Base-by-base conservation (phyloP, 2,888 invertebrate genomes). In the Diadegma fenestrale region DNA sequence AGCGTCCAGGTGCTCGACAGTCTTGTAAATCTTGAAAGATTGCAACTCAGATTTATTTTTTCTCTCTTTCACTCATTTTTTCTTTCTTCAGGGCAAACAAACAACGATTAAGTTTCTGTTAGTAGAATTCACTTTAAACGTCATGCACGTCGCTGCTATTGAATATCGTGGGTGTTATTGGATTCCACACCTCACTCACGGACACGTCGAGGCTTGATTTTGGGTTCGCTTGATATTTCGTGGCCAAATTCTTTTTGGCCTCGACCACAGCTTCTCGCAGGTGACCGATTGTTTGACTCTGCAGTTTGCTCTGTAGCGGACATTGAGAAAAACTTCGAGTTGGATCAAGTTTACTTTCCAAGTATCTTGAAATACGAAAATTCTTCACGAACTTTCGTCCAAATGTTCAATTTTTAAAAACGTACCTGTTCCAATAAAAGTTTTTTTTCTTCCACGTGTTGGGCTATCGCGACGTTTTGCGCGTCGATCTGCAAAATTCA, bases 91-190 rank as follows among this genome's bases (percentile, higher is more conserved):
- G 45, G 54, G 5, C 12, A 43, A 78, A 80, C 77, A 73, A 79
- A 82, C 64, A 82, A 76, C 75, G 79, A 80, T 69, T 45, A 51
- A 72, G 43, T 77, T 43, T 87, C 71, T 85, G 87, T 86, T 86
- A 87, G 87, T 85, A 82, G 58, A 78, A 89, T 80, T 86, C 64
- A 84, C 48, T 86, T 92, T 90, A 94, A 91, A 94, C 92, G 89
- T 93, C 94, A 92, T 94, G 93, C 93, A 93, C 93, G 88, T 91
- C 92, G 82, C 90, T 90, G 87, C 92, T 92, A 89, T 88, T 91
- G 89, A 91, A 92, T 82, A 91, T 88, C 86, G 92, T 87, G 90
- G 93, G 89, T 85, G 93, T 90, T 89, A 90, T 89, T 82, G 92
- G 88, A 90, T 91, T 88, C 92, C 93, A 92, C 84, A 91, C 88